phyloP scores from a whole-genome alignment of 2,797 vertebrate species.

The Avahi laniger region DNA sequence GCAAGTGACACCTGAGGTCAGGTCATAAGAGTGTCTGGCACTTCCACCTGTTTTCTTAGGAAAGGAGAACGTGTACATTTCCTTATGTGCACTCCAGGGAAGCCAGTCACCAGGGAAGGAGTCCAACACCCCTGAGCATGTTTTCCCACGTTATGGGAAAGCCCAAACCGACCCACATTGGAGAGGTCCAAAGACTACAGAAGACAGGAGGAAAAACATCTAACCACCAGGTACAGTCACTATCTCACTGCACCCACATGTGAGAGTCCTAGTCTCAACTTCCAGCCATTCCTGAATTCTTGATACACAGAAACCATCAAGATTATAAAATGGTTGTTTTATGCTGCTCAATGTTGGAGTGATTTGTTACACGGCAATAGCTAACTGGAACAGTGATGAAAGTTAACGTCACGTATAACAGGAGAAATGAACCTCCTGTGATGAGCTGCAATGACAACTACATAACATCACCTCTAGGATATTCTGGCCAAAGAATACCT shows the following conservation, averaged over 20 bases:
- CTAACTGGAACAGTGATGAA: rapidly evolving
- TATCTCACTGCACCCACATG: rapidly evolving
- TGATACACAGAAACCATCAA: too few relatives aligned
- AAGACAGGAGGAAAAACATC: not conserved
- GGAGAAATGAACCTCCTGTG: not conserved
- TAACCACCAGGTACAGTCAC: not conserved
- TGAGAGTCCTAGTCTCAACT: too few relatives aligned
- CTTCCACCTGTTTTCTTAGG: not conserved
- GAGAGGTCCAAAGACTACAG: not conserved
- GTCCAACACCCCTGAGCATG: not conserved
- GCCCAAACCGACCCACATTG: not conserved
- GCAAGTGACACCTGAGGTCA: not conserved
- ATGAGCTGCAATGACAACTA: rapidly evolving
- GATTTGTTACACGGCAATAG: not conserved
- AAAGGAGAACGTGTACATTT: too few relatives aligned
- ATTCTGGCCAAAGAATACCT: not conserved
- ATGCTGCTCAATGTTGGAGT: too few relatives aligned
- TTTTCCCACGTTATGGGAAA: not conserved
- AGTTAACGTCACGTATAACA: not conserved
- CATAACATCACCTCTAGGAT: rapidly evolving
- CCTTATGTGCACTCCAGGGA: not conserved
- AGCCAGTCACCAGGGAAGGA: not conserved
- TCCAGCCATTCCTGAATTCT: not conserved
- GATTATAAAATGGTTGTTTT: not conserved
- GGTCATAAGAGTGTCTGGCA: not conserved